Base-by-base conservation (phyloP, 2,797 vertebrate genomes). In the Syngnathus acus region DNA sequence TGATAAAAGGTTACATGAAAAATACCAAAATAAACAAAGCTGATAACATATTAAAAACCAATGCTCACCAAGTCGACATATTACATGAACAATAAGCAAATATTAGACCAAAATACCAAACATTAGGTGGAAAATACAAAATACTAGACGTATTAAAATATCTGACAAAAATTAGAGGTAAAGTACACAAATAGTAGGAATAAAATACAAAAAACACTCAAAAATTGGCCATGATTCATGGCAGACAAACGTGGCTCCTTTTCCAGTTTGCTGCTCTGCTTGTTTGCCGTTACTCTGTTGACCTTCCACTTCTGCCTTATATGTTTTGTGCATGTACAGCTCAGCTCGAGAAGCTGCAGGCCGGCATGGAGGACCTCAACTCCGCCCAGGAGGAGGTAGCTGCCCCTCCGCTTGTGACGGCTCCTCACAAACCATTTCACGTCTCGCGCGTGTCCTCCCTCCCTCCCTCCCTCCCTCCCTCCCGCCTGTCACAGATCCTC, bases 311-410 rank as follows among this genome's bases (percentile, higher is more conserved):
- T 3, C 38, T 60, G 40, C 13, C 23, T 50, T 8, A 8, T 48
- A 40, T 40, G 19, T 55, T 5, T 71, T 71, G 45, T 75, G 14
- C 53, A 32, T 84, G 82, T 76, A 2, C 76, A 99, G 96, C 89
- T 85, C 95, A 99, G 69, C 84, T 99, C 19, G 89, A 85, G 73
- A 94, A 91, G 76, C 90, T 99, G 64, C 95, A 98, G 78, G 88
- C 90, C 2, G 94, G 97, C 80, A 97, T 95, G 84, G 95, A 96
- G 68, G 93, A 97, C 60, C 90, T 98, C 32, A 90, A 92, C 84
- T 94, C 88, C 2, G 95, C 96, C 69, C 95, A 93, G 78, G 94
- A 95, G 79, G 95, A 98, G 89, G 88, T 90, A 66, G 0, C 3
- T 9, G 21, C 54, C 65, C 50, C 62, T 5, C 37, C 16, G 9